phyloP scores from a whole-genome alignment of 2,888 invertebrate genomes.

The Drosophila lutescens region DNA sequence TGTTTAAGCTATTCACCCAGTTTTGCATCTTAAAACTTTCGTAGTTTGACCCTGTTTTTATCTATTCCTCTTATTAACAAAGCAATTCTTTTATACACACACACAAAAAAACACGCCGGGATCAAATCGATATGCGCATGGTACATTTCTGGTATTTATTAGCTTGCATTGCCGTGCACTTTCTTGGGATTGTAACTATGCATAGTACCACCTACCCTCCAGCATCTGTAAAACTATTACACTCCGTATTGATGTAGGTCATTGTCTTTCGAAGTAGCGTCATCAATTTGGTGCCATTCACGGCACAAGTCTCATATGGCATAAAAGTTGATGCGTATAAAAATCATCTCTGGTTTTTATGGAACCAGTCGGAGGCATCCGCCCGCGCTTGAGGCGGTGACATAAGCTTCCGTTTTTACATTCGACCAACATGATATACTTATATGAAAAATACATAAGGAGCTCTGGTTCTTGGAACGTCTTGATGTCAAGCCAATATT shows the following conservation, averaged over 20 bases:
- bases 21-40: too few relatives aligned
- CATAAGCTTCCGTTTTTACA: conserved; percentile 57
- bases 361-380: conserved; percentile 44
- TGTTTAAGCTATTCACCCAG: too few relatives aligned
- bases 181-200: too few relatives aligned
- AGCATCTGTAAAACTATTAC: conserved; percentile 46
- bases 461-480: not conserved
- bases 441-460: not conserved
- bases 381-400: conserved; percentile 60
- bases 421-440: conserved; percentile 9
- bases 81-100: too few relatives aligned
- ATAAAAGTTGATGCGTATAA: conserved; percentile 23
- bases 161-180: too few relatives aligned
- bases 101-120: too few relatives aligned
- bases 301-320: conserved; percentile 46
- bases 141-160: too few relatives aligned
- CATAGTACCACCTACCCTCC: not conserved
- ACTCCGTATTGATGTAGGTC: conserved; percentile 61
- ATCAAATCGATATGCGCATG: too few relatives aligned
- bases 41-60: too few relatives aligned
- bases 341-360: conserved; percentile 60
- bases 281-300: conserved; percentile 59
- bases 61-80: too few relatives aligned
- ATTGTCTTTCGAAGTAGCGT: conserved; percentile 38
- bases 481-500: conserved; percentile 12